Evolutionary conservation across 2,888 invertebrate species (phyloP).

Genomic region (Podotricha telesiphe): DNA sequence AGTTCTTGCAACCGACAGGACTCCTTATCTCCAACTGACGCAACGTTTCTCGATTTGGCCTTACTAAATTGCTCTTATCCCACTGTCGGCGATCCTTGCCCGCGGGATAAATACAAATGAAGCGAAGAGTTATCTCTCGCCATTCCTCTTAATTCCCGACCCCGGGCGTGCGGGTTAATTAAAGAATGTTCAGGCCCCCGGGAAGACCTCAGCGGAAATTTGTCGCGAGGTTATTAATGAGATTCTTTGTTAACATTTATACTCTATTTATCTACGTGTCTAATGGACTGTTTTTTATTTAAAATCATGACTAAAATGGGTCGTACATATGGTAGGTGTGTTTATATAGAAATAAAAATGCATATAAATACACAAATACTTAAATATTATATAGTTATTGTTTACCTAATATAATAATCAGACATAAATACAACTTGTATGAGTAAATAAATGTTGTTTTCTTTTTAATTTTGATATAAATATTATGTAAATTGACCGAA

Average conservation of each 20-base stretch:
- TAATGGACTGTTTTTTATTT: conserved; percentile 18
- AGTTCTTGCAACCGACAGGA: background rate
- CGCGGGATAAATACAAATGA: conserved; percentile 68
- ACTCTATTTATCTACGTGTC: conserved; percentile 17
- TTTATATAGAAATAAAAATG: no score
- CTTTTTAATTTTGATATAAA: no score
- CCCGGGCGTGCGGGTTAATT: conserved; percentile 70
- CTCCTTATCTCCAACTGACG: conserved; percentile 18
- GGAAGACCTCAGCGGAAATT: conserved; percentile 62
- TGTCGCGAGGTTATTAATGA: conserved; percentile 60
- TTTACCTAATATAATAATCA: no score
- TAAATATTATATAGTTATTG: no score
- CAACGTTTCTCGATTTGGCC: conserved; percentile 31
- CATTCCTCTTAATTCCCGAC: conserved; percentile 71
- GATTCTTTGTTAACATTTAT: conserved; percentile 33
- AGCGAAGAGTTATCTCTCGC: conserved; percentile 65
- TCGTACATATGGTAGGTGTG: background rate
- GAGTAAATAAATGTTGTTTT: no score
- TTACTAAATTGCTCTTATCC: conserved; percentile 46
- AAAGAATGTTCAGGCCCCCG: conserved; percentile 58
- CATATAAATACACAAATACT: no score
- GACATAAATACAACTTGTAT: no score
- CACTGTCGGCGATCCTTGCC: conserved; percentile 42
- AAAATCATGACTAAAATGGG: background rate
- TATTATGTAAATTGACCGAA: no score